A percentile compares a stretch with the other conserved stretches of the same genome.
Conservation (phyloP, 2,797 vertebrate genomes). For the Chaenodraco wilsoni region DNA sequence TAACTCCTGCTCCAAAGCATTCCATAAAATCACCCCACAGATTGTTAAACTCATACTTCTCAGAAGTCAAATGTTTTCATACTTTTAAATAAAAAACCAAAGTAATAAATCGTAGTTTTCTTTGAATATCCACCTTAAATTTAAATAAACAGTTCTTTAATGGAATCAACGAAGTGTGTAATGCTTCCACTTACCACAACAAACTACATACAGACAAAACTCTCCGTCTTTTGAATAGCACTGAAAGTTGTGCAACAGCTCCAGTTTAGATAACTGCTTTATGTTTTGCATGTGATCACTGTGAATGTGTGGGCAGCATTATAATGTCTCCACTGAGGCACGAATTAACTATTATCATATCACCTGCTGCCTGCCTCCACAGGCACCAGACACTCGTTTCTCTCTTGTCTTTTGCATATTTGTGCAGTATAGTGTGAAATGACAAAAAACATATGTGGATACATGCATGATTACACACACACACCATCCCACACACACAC, state of each 20-base stretch:
- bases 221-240: slow-evolving; percentile 7
- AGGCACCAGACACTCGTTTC: not conserved
- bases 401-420: not conserved
- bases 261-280: slow-evolving; percentile 40
- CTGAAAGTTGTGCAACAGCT: slow-evolving; percentile 31
- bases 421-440: slow-evolving; percentile 1
- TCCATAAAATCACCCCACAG: too few relatives aligned
- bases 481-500: not conserved
- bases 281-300: slow-evolving; percentile 44
- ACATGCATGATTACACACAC: not conserved
- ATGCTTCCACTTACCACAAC: not conserved
- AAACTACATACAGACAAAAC: slow-evolving; percentile 1
- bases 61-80: not conserved
- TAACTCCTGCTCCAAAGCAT: too few relatives aligned
- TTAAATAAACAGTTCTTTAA: too few relatives aligned
- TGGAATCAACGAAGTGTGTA: not conserved
- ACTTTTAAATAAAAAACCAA: not conserved
- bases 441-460: slow-evolving; percentile 3
- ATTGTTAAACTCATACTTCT: too few relatives aligned
- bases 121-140: not conserved
- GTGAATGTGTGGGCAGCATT: slow-evolving; percentile 48
- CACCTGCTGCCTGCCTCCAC: slow-evolving; percentile 34
- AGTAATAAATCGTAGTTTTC: not conserved
- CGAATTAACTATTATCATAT: slow-evolving; percentile 28
- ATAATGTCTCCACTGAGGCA: slow-evolving; percentile 39